Percentiles rank a stretch among this genome's conserved stretches.
Evolutionary conservation across 1,140 invertebrate species (phyloP).

Genomic region (Trichonephila clavipes): DNA sequence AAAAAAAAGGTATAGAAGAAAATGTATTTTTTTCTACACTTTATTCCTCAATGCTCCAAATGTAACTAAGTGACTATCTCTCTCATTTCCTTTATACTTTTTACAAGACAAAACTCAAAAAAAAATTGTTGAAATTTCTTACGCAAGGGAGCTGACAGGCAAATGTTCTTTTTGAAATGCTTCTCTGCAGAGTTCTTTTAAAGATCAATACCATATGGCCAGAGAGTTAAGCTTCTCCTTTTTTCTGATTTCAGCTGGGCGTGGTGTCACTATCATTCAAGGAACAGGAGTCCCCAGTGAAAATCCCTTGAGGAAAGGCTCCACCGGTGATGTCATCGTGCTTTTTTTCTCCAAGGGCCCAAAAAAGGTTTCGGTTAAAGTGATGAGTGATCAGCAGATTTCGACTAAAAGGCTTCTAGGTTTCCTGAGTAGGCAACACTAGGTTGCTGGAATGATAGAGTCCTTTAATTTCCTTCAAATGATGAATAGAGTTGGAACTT

Average conservation of each 20-base stretch:
- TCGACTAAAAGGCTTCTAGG: not conserved
- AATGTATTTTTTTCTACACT: not conserved
- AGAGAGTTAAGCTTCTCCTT: constrained; percentile 28
- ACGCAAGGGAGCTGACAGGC: not conserved
- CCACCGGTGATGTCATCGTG: constrained; percentile 23
- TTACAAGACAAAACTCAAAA: not conserved
- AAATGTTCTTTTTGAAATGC: constrained; percentile 19
- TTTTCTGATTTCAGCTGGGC: constrained; percentile 37
- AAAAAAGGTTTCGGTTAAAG: constrained; percentile 13
- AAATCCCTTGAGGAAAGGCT: not conserved
- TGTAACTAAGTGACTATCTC: not conserved
- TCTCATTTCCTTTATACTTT: not conserved
- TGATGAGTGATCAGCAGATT: constrained; percentile 47
- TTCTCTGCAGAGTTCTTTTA: constrained; percentile 40
- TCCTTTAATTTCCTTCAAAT: constrained; percentile 9
- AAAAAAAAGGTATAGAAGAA: not conserved
- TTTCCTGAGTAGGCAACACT: not conserved
- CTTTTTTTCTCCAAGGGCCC: not conserved
- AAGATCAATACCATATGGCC: constrained; percentile 61
- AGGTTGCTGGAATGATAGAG: not conserved
- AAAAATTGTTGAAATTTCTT: not conserved
- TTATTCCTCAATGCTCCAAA: not conserved
- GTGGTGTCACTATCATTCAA: constrained; percentile 54
- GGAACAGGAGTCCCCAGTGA: not conserved
- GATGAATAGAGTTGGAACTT: not conserved